These are phyloP conservation scores for Montipora efflorescens DNA, from an alignment of 64 coral and sea anemone genomes.

Conservation along the genomic window DNA sequence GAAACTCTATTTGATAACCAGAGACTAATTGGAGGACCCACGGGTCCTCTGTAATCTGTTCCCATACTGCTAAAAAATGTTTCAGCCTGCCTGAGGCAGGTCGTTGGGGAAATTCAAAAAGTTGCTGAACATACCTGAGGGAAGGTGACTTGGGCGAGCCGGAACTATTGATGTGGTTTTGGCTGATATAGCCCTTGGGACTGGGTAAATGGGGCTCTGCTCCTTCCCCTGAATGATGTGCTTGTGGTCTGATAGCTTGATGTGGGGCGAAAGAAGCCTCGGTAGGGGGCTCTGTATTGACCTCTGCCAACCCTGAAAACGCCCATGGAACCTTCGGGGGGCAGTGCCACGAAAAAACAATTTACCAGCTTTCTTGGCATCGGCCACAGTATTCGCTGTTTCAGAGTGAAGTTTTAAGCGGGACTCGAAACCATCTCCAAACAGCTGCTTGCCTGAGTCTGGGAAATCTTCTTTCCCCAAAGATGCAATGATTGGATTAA, in stretches of 20 bases:
- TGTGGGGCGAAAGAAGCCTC: slow-evolving; percentile 18
- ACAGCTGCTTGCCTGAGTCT: slow-evolving; percentile 38
- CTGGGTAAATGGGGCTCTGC: slow-evolving; percentile 14
- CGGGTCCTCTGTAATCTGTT: slow-evolving; percentile 63
- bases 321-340: slow-evolving; percentile 36
- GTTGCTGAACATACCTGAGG: slow-evolving; percentile 65
- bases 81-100: slow-evolving; percentile 42
- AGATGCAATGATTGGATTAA: slow-evolving; percentile 5
- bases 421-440: slow-evolving; percentile 30
- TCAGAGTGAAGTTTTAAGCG: slow-evolving; percentile 38
- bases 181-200: not conserved
- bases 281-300: slow-evolving; percentile 23
- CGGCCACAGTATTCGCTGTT: slow-evolving; percentile 20
- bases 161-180: not conserved
- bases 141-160: not conserved
- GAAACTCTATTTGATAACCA: slow-evolving; percentile 48
- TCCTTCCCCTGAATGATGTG: slow-evolving; percentile 2
- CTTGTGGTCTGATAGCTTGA: slow-evolving; percentile 21
- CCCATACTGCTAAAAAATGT: slow-evolving; percentile 62
- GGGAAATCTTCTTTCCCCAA: slow-evolving; percentile 35
- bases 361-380: slow-evolving; percentile 20
- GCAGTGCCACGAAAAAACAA: slow-evolving; percentile 46
- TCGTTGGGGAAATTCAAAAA: slow-evolving; percentile 1
- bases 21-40: slow-evolving; percentile 60
- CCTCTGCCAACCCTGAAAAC: slow-evolving; percentile 30